Percentiles rank a stretch among this genome's conserved stretches.
Evolutionary conservation across 2,113 vertebrate species (phyloP).

Genomic region (Trinectes maculatus): DNA sequence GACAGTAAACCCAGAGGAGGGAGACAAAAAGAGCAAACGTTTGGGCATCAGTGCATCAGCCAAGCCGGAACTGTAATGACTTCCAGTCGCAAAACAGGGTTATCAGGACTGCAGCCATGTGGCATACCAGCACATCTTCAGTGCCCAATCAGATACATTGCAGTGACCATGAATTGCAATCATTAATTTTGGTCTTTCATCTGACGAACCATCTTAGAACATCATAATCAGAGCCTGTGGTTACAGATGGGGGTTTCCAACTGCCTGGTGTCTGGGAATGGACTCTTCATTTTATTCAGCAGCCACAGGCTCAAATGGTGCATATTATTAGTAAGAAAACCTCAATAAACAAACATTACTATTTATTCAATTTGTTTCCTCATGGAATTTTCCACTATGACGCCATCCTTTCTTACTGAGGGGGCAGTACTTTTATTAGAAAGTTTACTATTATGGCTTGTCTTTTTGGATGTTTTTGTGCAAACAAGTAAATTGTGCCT

Average conservation of each 20-base stretch:
- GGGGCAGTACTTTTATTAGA: neutral
- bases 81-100: slow-evolving; percentile 55
- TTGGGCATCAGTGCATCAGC: slow-evolving; percentile 11
- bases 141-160: slow-evolving; percentile 34
- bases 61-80: slow-evolving; percentile 61
- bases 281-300: slow-evolving; percentile 16
- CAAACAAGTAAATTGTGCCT: neutral
- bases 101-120: slow-evolving; percentile 44
- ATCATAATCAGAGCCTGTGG: slow-evolving; percentile 45
- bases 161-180: slow-evolving; percentile 16
- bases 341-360: slow-evolving; percentile 28
- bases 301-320: slow-evolving; percentile 22
- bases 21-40: slow-evolving; percentile 7
- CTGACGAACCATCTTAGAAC: slow-evolving; percentile 13
- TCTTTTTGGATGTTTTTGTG: neutral
- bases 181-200: slow-evolving; percentile 34
- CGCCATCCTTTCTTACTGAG: slow-evolving; percentile 2
- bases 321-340: slow-evolving; percentile 5
- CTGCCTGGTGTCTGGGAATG: slow-evolving; percentile 6
- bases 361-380: slow-evolving; percentile 27
- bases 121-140: slow-evolving; percentile 47
- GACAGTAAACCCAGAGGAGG: neutral
- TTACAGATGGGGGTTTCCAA: slow-evolving; percentile 39
- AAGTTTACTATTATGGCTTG: neutral
- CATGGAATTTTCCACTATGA: neutral